Percentiles rank a stretch among this genome's conserved stretches.
These are phyloP conservation scores for Oikopleura vanhoeffeni DNA, from an alignment of 23 tunicate genomes.

Conservation along the genomic window DNA sequence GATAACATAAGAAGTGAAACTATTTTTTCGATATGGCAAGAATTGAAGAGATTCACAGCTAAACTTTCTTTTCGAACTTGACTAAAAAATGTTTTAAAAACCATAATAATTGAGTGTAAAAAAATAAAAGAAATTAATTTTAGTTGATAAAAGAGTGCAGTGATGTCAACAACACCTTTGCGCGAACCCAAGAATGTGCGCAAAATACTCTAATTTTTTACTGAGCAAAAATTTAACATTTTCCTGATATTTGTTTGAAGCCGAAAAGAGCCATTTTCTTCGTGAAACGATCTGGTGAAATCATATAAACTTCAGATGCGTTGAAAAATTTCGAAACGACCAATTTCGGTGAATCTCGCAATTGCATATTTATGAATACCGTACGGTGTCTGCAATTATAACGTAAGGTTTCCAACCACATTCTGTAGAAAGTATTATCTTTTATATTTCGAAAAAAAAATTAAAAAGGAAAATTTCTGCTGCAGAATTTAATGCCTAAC, in stretches of 20 bases:
- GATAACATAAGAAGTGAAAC: background rate
- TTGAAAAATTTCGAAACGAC: too few relatives aligned
- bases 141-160: background rate
- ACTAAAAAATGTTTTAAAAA: background rate
- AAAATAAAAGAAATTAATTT: background rate
- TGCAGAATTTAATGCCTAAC: too few relatives aligned
- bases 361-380: too few relatives aligned
- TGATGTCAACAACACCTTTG: conserved; percentile 1
- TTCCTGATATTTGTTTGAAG: background rate
- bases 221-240: background rate
- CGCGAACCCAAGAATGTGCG: background rate
- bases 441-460: too few relatives aligned
- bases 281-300: background rate
- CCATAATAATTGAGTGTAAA: background rate
- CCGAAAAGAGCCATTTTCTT: background rate
- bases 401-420: too few relatives aligned
- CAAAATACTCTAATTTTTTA: conserved; percentile 13
- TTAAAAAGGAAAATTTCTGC: too few relatives aligned
- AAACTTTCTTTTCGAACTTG: background rate
- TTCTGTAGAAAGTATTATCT: too few relatives aligned
- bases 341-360: too few relatives aligned
- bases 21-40: background rate
- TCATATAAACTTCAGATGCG: background rate
- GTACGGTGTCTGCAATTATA: too few relatives aligned
- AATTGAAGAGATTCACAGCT: background rate